phyloP scores from a whole-genome alignment of 1,140 invertebrate species.

The Centruroides sculpturatus region DNA sequence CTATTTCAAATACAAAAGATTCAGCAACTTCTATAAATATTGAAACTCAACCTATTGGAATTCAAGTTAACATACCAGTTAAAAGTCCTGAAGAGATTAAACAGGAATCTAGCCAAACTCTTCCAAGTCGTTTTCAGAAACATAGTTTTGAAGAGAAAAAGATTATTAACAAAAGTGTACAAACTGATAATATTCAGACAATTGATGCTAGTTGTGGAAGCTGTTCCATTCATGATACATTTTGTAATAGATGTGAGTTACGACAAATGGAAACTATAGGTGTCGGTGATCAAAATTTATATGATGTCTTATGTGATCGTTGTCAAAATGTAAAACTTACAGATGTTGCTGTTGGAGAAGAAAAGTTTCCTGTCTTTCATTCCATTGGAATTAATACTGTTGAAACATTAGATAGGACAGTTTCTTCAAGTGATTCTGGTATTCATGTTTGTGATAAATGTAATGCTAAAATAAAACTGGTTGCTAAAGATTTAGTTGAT shows the following conservation, averaged over 20 bases:
- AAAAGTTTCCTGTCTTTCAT: not conserved
- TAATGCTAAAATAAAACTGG: slow-evolving; percentile 40
- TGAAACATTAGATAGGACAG: slow-evolving; percentile 10
- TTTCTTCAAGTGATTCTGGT: slow-evolving; percentile 13
- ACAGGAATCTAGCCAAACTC: too few relatives aligned
- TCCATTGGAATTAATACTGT: slow-evolving; percentile 13
- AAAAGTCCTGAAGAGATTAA: too few relatives aligned
- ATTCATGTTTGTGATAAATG: slow-evolving; percentile 49
- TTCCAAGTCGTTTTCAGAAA: too few relatives aligned
- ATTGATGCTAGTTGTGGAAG: not conserved
- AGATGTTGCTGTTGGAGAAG: not conserved
- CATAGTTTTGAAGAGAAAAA: too few relatives aligned
- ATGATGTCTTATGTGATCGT: slow-evolving; percentile 13
- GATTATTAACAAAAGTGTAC: too few relatives aligned
- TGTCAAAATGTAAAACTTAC: slow-evolving; percentile 4
- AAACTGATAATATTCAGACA: not conserved
- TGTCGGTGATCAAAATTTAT: slow-evolving; percentile 16
- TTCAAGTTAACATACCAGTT: too few relatives aligned
- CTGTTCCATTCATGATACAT: not conserved
- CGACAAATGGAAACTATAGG: slow-evolving; percentile 18
- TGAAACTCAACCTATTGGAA: not conserved
- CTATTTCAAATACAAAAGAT: too few relatives aligned
- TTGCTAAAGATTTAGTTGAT: slow-evolving; percentile 35
- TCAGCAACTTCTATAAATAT: too few relatives aligned
- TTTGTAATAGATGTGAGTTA: slow-evolving; percentile 9